Evolutionary conservation across 64 coral and sea anemone genomes (phyloP), one percentile per base, ranked within the genome.

Genomic region (Acropora tenuis): DNA sequence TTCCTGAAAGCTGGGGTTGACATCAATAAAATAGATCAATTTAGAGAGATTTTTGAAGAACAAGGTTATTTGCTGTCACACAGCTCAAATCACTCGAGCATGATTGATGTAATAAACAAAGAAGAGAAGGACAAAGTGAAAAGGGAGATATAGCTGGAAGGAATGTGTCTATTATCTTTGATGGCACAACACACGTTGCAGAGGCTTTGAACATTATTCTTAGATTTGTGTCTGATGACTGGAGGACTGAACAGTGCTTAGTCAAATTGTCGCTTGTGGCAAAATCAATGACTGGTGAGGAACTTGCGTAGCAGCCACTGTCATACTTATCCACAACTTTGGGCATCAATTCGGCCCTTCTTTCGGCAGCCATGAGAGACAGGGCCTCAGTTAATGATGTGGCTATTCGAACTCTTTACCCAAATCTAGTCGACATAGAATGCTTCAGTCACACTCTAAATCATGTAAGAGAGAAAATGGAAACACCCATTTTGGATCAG

Each of bases 21-120:
- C 16, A 88, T 75, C 44, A 43, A 73, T 52, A 57, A 88, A 15
- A 88, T 53, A 43, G 86, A 88, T 55, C 72, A 77, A 57, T 77
- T 76, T 59, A 53, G 73, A 45, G 86, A 88, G 72, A 77, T 77
- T 87, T 76, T 91, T 76, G 52, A 91, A 91, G 90, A 91, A 77
- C 43, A 91, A 43, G 73, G 50, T 2, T 91, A 48, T 85, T 91
- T 53, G 42, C 72, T 77, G 80, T 63, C 71, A n/a, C 71, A 77
- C 71, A 91, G 80, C 47, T 84, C 41, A 30, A 75, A 84, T 77
- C 89, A 83, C 59, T 91, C 50, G 40, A 60, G 41, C 16, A 53
- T 91, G 79, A 91, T 84, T 84, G 80, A 91, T 91, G 72, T 91
- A 15, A 84, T 85, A 66, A n/a, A 76, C 80, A 91, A 91, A 30